Conservation (phyloP, 2,113 vertebrate genomes). For the Fregata magnificens region DNA sequence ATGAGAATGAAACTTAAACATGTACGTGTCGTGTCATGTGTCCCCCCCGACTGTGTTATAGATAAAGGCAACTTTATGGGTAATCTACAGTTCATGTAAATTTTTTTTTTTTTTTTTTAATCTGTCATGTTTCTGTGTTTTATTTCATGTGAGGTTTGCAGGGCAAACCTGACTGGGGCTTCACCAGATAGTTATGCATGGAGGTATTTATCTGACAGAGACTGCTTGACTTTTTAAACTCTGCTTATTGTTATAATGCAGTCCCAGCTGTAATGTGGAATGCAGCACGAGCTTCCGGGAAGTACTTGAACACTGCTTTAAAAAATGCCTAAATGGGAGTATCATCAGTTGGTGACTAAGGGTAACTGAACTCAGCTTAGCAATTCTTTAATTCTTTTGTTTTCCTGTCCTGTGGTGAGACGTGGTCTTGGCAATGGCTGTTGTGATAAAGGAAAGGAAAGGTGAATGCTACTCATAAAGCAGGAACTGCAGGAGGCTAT, state of each 20-base stretch:
- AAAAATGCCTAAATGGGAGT: conserved; percentile 70
- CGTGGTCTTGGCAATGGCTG: conserved; percentile 58
- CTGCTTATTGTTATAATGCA: conserved; percentile 63
- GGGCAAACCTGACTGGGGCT: conserved; percentile 68
- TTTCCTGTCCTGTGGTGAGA: conserved; percentile 46
- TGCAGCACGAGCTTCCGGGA: conserved; percentile 80
- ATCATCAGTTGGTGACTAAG: conserved; percentile 60
- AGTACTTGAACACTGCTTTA: conserved; percentile 71
- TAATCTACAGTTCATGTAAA: background rate
- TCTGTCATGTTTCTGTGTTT: background rate
- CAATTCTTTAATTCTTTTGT: conserved; percentile 54
- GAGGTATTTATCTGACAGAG: conserved; percentile 70
- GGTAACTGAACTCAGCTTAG: conserved; percentile 51
- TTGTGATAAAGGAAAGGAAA: conserved; percentile 67
- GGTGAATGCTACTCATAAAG: conserved; percentile 63
- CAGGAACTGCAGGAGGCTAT: conserved; percentile 71
- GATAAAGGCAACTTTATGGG: background rate
- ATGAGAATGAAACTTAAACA: background rate
- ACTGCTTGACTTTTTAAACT: conserved; percentile 75
- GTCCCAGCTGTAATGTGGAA: conserved; percentile 83
- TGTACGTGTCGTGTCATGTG: no score
- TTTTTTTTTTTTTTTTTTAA: background rate
- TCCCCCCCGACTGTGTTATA: background rate
- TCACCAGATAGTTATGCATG: conserved; percentile 60
- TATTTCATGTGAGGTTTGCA: background rate